phyloP scores from a whole-genome alignment of 2,888 invertebrate species.

The Ryuthela nishihirai region DNA sequence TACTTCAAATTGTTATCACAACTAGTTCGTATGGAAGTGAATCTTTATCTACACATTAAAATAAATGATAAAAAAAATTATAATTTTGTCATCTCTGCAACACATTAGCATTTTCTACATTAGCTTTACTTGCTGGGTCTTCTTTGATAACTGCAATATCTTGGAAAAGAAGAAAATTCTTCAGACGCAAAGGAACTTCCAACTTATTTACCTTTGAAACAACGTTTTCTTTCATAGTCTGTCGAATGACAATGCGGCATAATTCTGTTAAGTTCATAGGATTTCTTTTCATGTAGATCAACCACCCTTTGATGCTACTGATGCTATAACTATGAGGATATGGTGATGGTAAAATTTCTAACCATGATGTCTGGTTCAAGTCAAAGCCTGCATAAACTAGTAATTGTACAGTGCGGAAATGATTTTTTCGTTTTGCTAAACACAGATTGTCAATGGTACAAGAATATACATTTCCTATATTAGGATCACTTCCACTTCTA shows the following conservation, averaged over 20 bases:
- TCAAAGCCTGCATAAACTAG: slow-evolving; percentile 53
- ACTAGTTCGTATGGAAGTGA: too few relatives aligned
- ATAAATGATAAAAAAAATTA: too few relatives aligned
- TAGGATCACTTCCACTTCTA: slow-evolving; percentile 63
- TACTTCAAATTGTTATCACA: too few relatives aligned
- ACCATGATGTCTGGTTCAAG: slow-evolving; percentile 40
- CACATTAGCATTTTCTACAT: too few relatives aligned
- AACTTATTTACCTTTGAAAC: slow-evolving; percentile 54
- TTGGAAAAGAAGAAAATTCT: slow-evolving; percentile 24
- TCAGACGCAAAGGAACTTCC: slow-evolving; percentile 56
- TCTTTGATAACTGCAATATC: not conserved
- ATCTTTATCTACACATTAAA: too few relatives aligned
- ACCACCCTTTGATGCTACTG: slow-evolving; percentile 47
- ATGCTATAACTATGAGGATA: slow-evolving; percentile 31
- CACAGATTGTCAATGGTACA: slow-evolving; percentile 53
- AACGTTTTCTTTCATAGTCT: slow-evolving; percentile 50
- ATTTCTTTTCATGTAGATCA: slow-evolving; percentile 53
- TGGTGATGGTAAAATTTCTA: slow-evolving; percentile 49
- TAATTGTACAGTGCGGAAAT: slow-evolving; percentile 46
- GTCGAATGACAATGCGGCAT: slow-evolving; percentile 59
- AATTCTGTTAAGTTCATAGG: slow-evolving; percentile 58
- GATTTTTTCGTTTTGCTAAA: slow-evolving; percentile 43
- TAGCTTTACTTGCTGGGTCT: too few relatives aligned
- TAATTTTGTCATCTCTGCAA: too few relatives aligned
- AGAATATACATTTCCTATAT: slow-evolving; percentile 58